Conservation (phyloP, 2,797 vertebrate species). For the Gallinago stenura region DNA sequence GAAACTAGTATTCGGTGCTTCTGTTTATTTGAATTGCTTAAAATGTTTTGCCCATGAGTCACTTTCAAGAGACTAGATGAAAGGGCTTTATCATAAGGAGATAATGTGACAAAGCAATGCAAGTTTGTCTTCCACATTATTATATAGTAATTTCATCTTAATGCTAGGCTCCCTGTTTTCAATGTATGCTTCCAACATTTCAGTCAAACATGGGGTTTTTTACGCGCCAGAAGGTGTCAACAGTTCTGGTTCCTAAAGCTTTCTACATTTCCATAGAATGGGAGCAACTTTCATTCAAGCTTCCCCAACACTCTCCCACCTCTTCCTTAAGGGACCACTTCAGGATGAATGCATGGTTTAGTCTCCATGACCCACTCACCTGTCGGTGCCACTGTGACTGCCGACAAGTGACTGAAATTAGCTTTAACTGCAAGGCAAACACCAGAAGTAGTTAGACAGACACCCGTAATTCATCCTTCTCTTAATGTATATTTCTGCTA, state of each 20-base stretch:
- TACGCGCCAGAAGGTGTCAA: not conserved
- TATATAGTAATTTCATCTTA: not conserved
- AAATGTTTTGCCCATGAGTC: not conserved
- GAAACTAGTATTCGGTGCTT: not conserved
- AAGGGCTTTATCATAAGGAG: constrained; percentile 10
- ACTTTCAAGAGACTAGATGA: not conserved
- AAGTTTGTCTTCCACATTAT: not conserved
- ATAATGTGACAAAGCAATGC: not conserved
- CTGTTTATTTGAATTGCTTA: not conserved
- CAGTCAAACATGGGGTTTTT: not conserved
- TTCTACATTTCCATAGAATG: not conserved
- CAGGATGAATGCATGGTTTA: not conserved
- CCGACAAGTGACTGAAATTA: not conserved
- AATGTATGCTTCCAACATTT: not conserved
- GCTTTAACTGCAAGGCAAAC: not conserved
- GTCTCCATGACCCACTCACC: not conserved
- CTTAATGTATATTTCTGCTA: not conserved
- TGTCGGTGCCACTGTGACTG: not conserved
- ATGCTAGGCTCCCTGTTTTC: not conserved
- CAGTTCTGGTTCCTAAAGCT: not conserved
- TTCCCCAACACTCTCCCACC: not conserved
- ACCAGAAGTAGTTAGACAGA: not conserved
- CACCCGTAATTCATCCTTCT: not conserved
- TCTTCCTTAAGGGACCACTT: constrained; percentile 5
- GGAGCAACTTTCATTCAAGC: not conserved